Evolutionary conservation across 35 echinoderm and acorn worm genomes (phyloP), one percentile per base, ranked within the genome.

Genomic region (Lytechinus pictus): DNA sequence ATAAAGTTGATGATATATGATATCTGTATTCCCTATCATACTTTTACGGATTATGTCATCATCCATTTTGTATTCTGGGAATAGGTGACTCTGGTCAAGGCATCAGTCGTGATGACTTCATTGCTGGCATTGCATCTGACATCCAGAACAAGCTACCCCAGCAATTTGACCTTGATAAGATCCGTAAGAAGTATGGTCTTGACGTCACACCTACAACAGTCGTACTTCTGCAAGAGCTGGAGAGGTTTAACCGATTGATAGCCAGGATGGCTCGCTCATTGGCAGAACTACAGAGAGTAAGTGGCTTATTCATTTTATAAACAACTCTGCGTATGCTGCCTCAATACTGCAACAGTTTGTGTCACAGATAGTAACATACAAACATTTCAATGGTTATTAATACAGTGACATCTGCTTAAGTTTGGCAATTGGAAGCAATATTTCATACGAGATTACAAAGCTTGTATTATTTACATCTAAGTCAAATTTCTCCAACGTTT

Each of bases 121-220:
- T 99, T 56, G 98, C 98, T 9, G 97, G 97, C 96, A 98, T 99
- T 91, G 98, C 97, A 24, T 98, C 98, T 8, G 98, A 99, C 95
- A 99, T 99, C 87, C 97, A 99, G 89, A 95, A 52, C 28, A 99
- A 99, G 88, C 96, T 99, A 4, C 98, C 98, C 9, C 93, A 98
- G 91, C 98, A 98, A 95, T 99, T 99, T 97, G 98, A 99, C 27
- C 94, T 99, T 95, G 98, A 99, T 54, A 99, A 99, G 93, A 97
- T 99, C 86, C 95, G 96, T 14, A 99, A 99, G 95, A 98, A 97
- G 92, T 97, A 96, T 27, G 98, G 98, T 51, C 44, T 98, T 6
- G 98, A 99, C 10, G 92, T 99, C 94, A 95, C 95, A 5, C 98
- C 98, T 21, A 99, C 98, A 27, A 99, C 98, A 8, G 98, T 99